phyloP scores from a whole-genome alignment of 1,140 invertebrate genomes.

The Drosophila parabipectinata region DNA sequence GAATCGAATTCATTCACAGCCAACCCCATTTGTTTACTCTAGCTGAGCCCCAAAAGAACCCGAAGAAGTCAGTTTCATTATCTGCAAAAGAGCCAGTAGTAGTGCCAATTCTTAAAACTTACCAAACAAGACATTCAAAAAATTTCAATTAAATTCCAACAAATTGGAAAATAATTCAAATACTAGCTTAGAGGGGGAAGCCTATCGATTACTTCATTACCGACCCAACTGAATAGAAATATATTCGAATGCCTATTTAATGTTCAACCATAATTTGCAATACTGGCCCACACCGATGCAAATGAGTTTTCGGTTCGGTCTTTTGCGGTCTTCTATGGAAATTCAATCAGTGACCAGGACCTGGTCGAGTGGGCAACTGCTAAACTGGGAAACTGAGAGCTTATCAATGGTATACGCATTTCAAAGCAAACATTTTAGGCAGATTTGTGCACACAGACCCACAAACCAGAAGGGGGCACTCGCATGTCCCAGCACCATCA shows the following conservation, averaged over 20 bases:
- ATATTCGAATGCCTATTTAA: slow-evolving; percentile 57
- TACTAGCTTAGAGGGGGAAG: neutral
- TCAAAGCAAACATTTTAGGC: slow-evolving; percentile 78
- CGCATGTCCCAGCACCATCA: neutral
- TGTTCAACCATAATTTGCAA: slow-evolving; percentile 71
- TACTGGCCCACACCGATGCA: slow-evolving; percentile 4
- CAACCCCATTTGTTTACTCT: slow-evolving; percentile 21
- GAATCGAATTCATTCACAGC: slow-evolving; percentile 12
- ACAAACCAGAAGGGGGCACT: neutral
- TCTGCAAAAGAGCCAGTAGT: neutral
- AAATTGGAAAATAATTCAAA: slow-evolving; percentile 20
- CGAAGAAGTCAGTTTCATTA: slow-evolving; percentile 7
- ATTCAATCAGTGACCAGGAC: slow-evolving; percentile 66
- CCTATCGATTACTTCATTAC: slow-evolving; percentile 39
- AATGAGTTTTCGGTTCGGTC: slow-evolving; percentile 22
- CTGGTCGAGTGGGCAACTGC: slow-evolving; percentile 10
- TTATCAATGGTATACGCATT: slow-evolving; percentile 78
- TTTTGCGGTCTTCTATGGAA: slow-evolving; percentile 55
- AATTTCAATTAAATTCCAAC: slow-evolving; percentile 35
- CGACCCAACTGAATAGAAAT: slow-evolving; percentile 16
- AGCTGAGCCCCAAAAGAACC: slow-evolving; percentile 14
- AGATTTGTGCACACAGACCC: slow-evolving; percentile 56
- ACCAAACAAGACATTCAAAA: slow-evolving; percentile 12
- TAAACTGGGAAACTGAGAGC: slow-evolving; percentile 37
- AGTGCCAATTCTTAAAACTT: slow-evolving; percentile 2